Evolutionary conservation across 2,113 vertebrate species (phyloP).

Genomic region (Plecturocebus donacophilus): DNA sequence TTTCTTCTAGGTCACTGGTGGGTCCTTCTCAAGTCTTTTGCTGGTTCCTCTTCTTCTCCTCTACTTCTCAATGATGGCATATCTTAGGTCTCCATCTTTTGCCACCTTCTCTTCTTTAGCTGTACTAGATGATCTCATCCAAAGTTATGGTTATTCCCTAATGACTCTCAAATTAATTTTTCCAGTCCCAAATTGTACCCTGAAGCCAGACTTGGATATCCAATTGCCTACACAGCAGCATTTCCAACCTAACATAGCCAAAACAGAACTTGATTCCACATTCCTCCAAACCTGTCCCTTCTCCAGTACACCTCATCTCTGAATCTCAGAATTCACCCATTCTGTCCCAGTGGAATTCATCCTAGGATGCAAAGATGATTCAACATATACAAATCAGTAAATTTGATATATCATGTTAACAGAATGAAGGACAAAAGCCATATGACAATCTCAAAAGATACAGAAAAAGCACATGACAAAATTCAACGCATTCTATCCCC

Average conservation of each 20-base stretch:
- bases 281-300: background rate
- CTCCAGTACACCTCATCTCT: background rate
- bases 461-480: background rate
- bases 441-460: background rate
- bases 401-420: background rate
- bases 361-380: background rate
- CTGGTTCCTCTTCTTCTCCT: background rate
- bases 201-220: background rate
- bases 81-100: background rate
- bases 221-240: background rate
- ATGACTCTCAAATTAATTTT: background rate
- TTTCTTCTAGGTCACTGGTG: background rate
- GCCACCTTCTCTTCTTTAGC: background rate
- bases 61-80: background rate
- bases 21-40: background rate
- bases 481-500: slow-evolving; percentile 10
- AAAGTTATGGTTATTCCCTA: background rate
- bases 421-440: background rate
- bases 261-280: background rate
- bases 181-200: background rate
- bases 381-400: background rate
- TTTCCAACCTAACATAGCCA: background rate
- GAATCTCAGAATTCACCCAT: background rate
- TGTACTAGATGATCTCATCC: background rate
- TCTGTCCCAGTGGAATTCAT: background rate